Evolutionary conservation across 2,113 vertebrate species (phyloP).

Genomic region (Boulengerochromis microlepis): DNA sequence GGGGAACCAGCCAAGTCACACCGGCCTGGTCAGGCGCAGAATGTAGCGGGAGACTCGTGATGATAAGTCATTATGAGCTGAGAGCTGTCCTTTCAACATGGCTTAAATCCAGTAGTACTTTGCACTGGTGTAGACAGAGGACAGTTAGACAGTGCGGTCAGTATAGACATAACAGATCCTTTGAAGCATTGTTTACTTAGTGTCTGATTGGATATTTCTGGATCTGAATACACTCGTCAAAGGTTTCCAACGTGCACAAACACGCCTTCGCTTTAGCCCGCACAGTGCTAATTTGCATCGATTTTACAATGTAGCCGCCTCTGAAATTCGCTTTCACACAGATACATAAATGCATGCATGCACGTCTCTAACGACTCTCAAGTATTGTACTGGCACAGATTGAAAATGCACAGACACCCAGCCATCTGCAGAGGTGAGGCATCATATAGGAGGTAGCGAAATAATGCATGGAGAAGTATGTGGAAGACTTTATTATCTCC

Average conservation of each 20-base stretch:
- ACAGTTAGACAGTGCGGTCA: not conserved
- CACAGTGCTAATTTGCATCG: not conserved
- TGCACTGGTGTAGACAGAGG: not conserved
- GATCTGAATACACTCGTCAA: not conserved
- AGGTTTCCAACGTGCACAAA: not conserved
- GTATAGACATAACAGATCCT: not conserved
- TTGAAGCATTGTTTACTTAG: not conserved
- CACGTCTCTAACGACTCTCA: not conserved
- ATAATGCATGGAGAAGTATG: not conserved
- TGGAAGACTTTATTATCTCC: not conserved
- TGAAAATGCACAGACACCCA: not conserved
- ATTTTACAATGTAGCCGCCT: not conserved
- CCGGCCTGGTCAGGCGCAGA: not conserved
- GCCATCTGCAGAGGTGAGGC: not conserved
- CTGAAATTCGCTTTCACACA: not conserved
- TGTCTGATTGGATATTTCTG: not conserved
- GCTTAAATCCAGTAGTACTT: not conserved
- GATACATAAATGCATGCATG: not conserved
- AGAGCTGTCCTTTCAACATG: conserved; percentile 5
- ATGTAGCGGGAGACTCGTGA: conserved; percentile 10
- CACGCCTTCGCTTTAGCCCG: not conserved
- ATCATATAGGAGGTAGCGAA: not conserved
- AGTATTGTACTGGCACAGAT: not conserved
- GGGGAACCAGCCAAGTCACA: conserved; percentile 30
- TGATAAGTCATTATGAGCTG: conserved; percentile 20